Percentiles rank a stretch among this genome's conserved stretches.
Conservation (phyloP, 2,888 invertebrate genomes). For the Amiota mariae region DNA sequence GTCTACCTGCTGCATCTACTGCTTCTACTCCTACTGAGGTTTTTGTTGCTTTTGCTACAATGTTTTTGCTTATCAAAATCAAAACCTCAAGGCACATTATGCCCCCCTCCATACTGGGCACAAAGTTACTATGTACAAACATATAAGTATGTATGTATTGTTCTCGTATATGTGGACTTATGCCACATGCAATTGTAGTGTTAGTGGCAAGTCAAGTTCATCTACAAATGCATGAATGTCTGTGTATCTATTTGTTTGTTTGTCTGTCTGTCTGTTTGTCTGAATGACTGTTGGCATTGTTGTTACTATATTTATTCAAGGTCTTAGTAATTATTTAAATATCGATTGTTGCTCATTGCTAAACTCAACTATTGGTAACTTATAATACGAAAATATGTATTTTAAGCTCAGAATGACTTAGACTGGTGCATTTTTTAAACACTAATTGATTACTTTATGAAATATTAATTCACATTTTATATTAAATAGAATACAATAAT, state of each 20-base stretch:
- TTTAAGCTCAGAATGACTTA: no score
- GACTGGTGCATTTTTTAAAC: neutral
- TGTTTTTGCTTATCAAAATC: no score
- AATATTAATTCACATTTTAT: neutral
- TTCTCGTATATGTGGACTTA: no score
- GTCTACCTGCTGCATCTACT: no score
- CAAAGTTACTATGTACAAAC: neutral
- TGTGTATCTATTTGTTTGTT: neutral
- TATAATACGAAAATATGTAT: neutral
- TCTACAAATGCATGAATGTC: no score
- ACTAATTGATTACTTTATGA: slow-evolving; percentile 12
- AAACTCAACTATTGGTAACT: neutral
- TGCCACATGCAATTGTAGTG: neutral
- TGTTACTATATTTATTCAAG: neutral
- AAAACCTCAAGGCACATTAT: no score
- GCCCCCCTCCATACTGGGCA: neutral
- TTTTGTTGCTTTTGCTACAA: no score
- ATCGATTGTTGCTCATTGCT: slow-evolving; percentile 5
- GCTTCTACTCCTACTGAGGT: no score
- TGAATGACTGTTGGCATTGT: neutral
- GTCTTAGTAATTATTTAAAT: slow-evolving; percentile 22
- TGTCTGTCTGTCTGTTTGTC: neutral
- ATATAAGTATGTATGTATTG: neutral
- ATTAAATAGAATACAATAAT: neutral
- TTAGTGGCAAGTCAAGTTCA: neutral